phyloP scores from a whole-genome alignment of 2,113 vertebrate genomes.

The Oenanthe oenanthe region DNA sequence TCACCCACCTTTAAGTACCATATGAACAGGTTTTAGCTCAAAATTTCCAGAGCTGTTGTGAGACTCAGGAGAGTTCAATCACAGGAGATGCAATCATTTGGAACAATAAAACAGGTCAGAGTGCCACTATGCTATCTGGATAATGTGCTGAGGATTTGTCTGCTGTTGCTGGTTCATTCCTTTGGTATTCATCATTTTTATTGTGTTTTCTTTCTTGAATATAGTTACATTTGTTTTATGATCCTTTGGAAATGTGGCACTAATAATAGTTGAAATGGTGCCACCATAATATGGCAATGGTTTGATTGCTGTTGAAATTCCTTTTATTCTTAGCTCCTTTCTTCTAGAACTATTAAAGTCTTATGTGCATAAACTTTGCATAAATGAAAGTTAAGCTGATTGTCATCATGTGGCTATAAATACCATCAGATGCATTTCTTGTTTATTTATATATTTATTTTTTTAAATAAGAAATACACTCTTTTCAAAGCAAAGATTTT shows the following conservation, averaged over 20 bases:
- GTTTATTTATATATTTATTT: not conserved
- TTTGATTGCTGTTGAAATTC: constrained; percentile 8
- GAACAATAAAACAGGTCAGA: not conserved
- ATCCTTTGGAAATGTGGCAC: not conserved
- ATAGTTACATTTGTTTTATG: not conserved
- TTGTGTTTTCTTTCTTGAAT: not conserved
- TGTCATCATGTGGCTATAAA: constrained; percentile 11
- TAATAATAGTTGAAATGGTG: not conserved
- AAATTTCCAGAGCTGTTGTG: not conserved
- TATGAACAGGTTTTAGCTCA: not conserved
- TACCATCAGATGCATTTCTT: not conserved
- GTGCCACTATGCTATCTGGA: not conserved
- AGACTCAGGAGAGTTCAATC: not conserved
- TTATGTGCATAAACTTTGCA: constrained; percentile 14
- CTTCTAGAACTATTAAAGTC: not conserved
- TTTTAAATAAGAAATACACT: not conserved
- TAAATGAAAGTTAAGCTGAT: constrained; percentile 40
- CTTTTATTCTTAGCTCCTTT: constrained; percentile 42
- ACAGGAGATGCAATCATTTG: not conserved
- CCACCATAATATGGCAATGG: not conserved
- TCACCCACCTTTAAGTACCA: not conserved
- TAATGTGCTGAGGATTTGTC: not conserved
- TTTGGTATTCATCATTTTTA: not conserved
- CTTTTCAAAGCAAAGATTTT: not conserved
- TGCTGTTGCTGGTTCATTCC: not conserved